phyloP scores from a whole-genome alignment of 1,140 invertebrate genomes.

The Drosophila repleta region DNA sequence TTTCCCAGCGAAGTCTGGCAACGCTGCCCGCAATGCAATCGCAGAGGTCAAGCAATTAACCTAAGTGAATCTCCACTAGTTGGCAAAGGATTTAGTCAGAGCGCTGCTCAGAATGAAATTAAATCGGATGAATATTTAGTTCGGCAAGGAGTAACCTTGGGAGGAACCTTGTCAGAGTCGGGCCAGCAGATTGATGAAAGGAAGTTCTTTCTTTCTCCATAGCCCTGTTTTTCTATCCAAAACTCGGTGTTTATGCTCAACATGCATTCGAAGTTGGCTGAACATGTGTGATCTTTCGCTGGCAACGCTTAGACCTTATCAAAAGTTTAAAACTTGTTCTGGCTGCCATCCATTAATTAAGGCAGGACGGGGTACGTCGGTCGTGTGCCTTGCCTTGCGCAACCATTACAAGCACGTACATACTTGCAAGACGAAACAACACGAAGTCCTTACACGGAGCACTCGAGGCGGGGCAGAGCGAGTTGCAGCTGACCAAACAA shows the following conservation, averaged over 20 bases:
- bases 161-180: too few species aligned
- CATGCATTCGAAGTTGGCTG: too few species aligned
- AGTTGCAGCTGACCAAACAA: slow-evolving; percentile 52
- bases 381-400: slow-evolving; percentile 22
- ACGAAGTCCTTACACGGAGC: slow-evolving; percentile 30
- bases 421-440: slow-evolving; percentile 10
- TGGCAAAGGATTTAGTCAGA: slow-evolving; percentile 9
- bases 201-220: too few species aligned
- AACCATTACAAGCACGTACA: slow-evolving; percentile 11
- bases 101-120: not conserved
- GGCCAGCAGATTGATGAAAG: too few species aligned
- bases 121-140: too few species aligned
- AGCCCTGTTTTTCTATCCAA: too few species aligned
- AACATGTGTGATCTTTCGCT: not conserved
- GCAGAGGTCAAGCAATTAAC: slow-evolving; percentile 59
- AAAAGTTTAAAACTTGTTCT: not conserved
- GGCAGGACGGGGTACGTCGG: slow-evolving; percentile 15
- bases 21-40: slow-evolving; percentile 44
- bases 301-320: not conserved
- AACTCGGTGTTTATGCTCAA: too few species aligned
- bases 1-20: slow-evolving; percentile 60
- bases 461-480: not conserved
- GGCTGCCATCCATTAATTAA: slow-evolving; percentile 35
- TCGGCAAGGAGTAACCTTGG: too few species aligned
- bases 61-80: slow-evolving; percentile 38